Conservation (phyloP, 1,140 invertebrate genomes). For the Megathymus violae region DNA sequence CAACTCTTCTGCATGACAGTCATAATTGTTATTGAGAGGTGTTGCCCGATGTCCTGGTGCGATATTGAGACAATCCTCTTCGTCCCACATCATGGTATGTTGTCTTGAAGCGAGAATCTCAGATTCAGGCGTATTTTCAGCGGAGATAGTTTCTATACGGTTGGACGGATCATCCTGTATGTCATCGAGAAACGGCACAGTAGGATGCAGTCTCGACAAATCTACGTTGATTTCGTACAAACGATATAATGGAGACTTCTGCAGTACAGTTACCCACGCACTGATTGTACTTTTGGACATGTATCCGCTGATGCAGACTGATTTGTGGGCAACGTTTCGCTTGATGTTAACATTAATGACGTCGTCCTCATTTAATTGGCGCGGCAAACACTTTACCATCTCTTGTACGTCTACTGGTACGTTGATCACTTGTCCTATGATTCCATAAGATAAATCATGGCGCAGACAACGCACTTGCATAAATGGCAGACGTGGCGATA, state of each 20-base stretch:
- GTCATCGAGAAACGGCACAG: slow-evolving; percentile 31
- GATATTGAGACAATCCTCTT: slow-evolving; percentile 52
- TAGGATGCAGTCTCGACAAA: slow-evolving; percentile 44
- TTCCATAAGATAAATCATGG: slow-evolving; percentile 60
- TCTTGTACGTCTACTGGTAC: slow-evolving; percentile 61
- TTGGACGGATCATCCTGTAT: slow-evolving; percentile 42
- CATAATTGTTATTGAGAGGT: slow-evolving; percentile 41
- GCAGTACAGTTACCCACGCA: slow-evolving; percentile 44
- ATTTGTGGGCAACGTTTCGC: slow-evolving; percentile 44
- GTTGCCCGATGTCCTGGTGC: slow-evolving; percentile 42
- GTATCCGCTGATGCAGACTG: slow-evolving; percentile 43
- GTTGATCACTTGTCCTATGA: slow-evolving; percentile 68
- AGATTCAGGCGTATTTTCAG: slow-evolving; percentile 42
- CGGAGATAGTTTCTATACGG: slow-evolving; percentile 46
- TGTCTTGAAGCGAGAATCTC: slow-evolving; percentile 48
- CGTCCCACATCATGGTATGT: slow-evolving; percentile 50
- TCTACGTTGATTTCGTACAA: slow-evolving; percentile 52
- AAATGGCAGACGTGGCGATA: slow-evolving; percentile 63
- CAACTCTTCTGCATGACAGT: slow-evolving; percentile 53
- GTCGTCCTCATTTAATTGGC: slow-evolving; percentile 59
- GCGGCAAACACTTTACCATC: slow-evolving; percentile 64
- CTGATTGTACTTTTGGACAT: slow-evolving; percentile 44
- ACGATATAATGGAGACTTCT: slow-evolving; percentile 45
- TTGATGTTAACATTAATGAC: slow-evolving; percentile 57
- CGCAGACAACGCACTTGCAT: slow-evolving; percentile 68